Evolutionary conservation across 2,797 vertebrate species (phyloP).

Genomic region (Ibycter americanus): DNA sequence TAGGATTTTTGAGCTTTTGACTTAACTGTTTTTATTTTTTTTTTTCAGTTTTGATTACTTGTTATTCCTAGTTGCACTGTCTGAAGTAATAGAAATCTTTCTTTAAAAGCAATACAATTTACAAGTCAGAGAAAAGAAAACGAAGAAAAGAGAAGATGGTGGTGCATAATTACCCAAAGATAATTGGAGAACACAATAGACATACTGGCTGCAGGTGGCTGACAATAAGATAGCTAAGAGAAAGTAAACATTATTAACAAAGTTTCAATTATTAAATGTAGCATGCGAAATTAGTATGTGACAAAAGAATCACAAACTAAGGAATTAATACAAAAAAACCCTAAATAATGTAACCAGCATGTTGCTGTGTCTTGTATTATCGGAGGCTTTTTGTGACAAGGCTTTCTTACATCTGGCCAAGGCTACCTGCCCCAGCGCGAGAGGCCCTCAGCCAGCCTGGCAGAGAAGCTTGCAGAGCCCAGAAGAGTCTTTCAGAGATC

Average conservation of each 20-base stretch:
- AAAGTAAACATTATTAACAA: constrained; percentile 5
- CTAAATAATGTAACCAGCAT: not conserved
- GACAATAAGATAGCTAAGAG: not conserved
- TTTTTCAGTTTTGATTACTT: not conserved
- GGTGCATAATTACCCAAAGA: not conserved
- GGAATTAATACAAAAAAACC: not conserved
- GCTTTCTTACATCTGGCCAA: not conserved
- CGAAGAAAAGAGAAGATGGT: not conserved
- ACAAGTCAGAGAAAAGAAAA: not conserved
- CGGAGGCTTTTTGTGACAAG: not conserved
- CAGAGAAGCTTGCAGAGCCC: not conserved
- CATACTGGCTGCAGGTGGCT: constrained; percentile 7
- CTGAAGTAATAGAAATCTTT: not conserved
- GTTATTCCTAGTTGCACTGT: not conserved
- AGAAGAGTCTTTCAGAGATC: not conserved
- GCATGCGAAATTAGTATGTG: not conserved
- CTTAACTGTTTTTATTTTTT: not conserved
- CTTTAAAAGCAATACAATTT: constrained; percentile 1
- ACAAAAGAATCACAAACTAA: not conserved
- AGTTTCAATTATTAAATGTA: not conserved
- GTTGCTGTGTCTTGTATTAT: not conserved
- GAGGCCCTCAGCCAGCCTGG: not conserved
- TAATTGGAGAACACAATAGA: constrained; percentile 12
- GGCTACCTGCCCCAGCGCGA: rapidly evolving
- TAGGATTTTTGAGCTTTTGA: not conserved